These are phyloP conservation scores for Porites rus DNA, from an alignment of 92 coral and sea anemone genomes.

Conservation along the genomic window DNA sequence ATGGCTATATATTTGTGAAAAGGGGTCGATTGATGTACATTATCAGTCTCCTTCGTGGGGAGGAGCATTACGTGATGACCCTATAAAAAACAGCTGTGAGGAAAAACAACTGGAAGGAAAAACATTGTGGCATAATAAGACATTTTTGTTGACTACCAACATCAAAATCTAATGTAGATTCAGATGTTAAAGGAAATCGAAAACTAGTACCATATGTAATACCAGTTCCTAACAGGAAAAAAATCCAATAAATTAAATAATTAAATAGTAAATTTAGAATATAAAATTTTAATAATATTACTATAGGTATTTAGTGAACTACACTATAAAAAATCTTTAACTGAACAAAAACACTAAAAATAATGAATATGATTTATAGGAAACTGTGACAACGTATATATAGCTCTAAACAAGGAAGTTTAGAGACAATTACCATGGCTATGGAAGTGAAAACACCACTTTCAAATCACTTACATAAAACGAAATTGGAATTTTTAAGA, in stretches of 20 bases:
- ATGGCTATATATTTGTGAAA: no score
- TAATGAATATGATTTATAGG: no score
- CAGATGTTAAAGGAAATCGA: neutral
- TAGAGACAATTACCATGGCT: neutral
- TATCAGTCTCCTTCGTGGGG: no score
- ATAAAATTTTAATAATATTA: neutral
- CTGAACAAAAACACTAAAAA: neutral
- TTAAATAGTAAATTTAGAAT: conserved; percentile 21
- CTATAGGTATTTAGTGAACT: neutral
- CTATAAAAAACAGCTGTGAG: no score
- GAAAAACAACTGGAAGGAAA: no score
- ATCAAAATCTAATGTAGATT: neutral
- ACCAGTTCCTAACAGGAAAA: neutral
- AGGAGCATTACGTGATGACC: no score
- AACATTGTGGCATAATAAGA: no score
- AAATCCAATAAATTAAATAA: conserved; percentile 17
- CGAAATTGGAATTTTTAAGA: no score
- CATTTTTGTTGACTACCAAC: neutral
- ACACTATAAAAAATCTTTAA: conserved; percentile 3
- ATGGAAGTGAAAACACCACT: neutral
- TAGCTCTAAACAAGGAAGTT: no score
- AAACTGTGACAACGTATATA: no score
- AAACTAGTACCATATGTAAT: neutral
- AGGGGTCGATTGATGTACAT: no score
- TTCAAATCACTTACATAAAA: neutral